phyloP scores from a whole-genome alignment of 2,113 vertebrate genomes.

The Mus spicilegus region DNA sequence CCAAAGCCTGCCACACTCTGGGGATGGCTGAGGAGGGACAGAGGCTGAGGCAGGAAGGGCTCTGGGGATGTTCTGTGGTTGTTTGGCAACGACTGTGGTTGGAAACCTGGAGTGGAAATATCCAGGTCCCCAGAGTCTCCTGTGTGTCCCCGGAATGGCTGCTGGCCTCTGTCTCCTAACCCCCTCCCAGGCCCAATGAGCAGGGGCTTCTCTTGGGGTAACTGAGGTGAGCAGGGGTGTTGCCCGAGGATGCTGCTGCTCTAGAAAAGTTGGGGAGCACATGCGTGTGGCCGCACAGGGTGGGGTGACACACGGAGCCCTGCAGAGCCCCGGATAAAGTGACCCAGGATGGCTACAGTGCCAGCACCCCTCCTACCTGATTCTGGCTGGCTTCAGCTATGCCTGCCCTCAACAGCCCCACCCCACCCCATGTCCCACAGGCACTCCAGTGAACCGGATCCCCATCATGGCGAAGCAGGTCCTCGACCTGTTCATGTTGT shows the following conservation, averaged over 20 bases:
- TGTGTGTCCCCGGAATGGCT: background rate
- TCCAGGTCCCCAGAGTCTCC: background rate
- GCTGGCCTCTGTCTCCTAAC: rapidly evolving
- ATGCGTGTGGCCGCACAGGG: background rate
- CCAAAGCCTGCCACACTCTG: background rate
- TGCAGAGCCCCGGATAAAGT: background rate
- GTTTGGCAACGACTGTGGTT: background rate
- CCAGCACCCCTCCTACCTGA: background rate
- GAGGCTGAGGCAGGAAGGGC: background rate
- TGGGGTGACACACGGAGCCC: too few species aligned
- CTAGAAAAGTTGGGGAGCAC: rapidly evolving
- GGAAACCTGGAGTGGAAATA: background rate
- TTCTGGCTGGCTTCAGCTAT: background rate
- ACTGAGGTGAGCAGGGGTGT: background rate
- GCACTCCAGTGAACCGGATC: constrained; percentile 98
- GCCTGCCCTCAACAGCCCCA: background rate
- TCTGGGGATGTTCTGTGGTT: background rate
- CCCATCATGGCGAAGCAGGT: constrained; percentile 99
- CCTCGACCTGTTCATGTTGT: constrained; percentile 97
- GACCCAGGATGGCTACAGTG: background rate
- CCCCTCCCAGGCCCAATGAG: rapidly evolving
- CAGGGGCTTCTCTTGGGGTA: background rate
- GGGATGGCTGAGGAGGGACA: background rate
- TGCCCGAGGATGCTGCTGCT: rapidly evolving
- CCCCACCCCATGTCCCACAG: constrained; percentile 76